phyloP scores from a whole-genome alignment of 2,797 vertebrate genomes.

The Dendrocincla tyrannina region DNA sequence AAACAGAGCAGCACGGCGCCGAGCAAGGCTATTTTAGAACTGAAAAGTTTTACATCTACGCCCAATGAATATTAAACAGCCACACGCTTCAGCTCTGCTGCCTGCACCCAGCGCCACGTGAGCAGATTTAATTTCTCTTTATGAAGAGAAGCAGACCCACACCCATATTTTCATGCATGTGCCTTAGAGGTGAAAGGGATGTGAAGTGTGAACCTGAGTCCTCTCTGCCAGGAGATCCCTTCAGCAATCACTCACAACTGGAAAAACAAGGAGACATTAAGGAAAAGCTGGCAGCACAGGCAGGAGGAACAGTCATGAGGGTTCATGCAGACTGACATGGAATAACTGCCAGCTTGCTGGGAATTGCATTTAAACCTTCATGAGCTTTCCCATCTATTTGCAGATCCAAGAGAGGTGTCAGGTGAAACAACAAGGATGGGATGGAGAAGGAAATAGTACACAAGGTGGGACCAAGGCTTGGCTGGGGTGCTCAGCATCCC shows the following conservation, averaged over 20 bases:
- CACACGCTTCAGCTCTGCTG: background rate
- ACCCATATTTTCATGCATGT: background rate
- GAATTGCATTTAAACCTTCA: background rate
- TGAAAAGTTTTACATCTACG: background rate
- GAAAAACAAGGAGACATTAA: background rate
- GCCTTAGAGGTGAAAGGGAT: background rate
- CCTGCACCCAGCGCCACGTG: background rate
- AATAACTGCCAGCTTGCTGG: background rate
- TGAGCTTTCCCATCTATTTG: background rate
- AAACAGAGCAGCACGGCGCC: background rate
- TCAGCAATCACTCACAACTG: background rate
- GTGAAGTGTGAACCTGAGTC: background rate
- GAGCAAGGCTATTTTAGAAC: background rate
- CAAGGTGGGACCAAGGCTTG: background rate
- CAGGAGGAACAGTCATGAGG: background rate
- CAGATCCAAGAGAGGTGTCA: background rate
- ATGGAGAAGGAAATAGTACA: background rate
- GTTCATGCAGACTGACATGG: background rate
- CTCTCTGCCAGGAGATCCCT: background rate
- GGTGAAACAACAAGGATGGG: background rate
- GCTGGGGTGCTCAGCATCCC: background rate
- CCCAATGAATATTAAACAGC: conserved; percentile 57
- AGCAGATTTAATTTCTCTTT: background rate
- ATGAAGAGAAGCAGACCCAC: background rate
- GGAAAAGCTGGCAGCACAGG: background rate